These are phyloP conservation scores for Rachycentron canadum DNA, from an alignment of 2,797 vertebrate species.

Conservation along the genomic window DNA sequence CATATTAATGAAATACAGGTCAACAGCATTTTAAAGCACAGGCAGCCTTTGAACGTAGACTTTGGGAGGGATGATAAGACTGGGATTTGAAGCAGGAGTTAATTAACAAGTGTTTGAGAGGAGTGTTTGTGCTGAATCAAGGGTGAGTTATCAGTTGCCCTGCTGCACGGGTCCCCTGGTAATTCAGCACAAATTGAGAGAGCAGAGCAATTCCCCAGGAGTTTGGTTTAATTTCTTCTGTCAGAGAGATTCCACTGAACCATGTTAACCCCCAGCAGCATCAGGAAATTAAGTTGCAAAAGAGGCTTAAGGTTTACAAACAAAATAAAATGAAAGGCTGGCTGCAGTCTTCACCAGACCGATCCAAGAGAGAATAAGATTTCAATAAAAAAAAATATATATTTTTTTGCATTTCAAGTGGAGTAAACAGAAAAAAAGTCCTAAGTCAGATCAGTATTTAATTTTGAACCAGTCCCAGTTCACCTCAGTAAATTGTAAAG, in stretches of 20 bases:
- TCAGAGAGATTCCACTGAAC: slow-evolving; percentile 62
- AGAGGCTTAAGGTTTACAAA: slow-evolving; percentile 60
- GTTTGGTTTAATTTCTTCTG: slow-evolving; percentile 72
- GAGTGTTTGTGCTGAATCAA: slow-evolving; percentile 62
- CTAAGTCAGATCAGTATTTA: background rate
- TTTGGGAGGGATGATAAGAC: slow-evolving; percentile 31
- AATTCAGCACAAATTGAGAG: slow-evolving; percentile 64
- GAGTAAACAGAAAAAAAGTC: background rate
- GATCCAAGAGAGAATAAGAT: background rate
- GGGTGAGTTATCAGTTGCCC: slow-evolving; percentile 63
- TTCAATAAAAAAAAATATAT: slow-evolving; percentile 33
- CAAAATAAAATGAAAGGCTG: slow-evolving; percentile 36
- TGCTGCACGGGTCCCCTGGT: slow-evolving; percentile 52
- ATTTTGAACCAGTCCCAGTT: background rate
- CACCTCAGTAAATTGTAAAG: background rate
- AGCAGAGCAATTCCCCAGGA: slow-evolving; percentile 67
- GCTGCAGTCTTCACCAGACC: background rate
- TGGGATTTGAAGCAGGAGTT: slow-evolving; percentile 54
- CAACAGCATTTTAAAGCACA: slow-evolving; percentile 13
- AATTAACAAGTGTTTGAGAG: slow-evolving; percentile 60
- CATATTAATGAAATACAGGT: slow-evolving; percentile 39
- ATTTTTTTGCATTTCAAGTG: background rate
- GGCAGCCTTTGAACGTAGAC: slow-evolving; percentile 16
- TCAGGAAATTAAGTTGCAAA: slow-evolving; percentile 61
- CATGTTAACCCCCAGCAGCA: slow-evolving; percentile 57